phyloP scores from a whole-genome alignment of 2,888 invertebrate genomes.

The Gari tellinella region DNA sequence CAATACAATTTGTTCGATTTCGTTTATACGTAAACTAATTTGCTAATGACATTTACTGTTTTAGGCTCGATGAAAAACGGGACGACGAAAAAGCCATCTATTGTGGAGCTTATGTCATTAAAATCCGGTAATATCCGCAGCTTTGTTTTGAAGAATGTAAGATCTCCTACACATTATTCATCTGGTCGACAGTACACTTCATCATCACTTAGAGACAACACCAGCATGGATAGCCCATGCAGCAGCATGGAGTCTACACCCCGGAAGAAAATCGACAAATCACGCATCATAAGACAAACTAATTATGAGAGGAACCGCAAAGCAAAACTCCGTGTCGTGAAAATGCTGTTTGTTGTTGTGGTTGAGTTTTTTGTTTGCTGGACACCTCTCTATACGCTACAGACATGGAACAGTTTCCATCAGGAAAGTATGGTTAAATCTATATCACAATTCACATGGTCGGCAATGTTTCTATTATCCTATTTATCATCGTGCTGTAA shows the following conservation, averaged over 20 bases:
- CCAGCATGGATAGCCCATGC: constrained; percentile 26
- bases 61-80: too few species aligned
- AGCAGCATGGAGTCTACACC: constrained; percentile 51
- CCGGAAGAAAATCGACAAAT: constrained; percentile 37
- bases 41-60: too few species aligned
- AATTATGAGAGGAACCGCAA: constrained; percentile 87
- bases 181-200: background rate
- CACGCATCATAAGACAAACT: constrained; percentile 60
- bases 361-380: constrained; percentile 96
- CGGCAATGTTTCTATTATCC: constrained; percentile 91
- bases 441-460: constrained; percentile 84
- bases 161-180: background rate
- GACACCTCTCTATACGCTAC: constrained; percentile 93
- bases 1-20: too few species aligned
- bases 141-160: constrained; percentile 13
- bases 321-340: constrained; percentile 84
- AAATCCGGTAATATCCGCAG: constrained; percentile 6
- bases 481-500: constrained; percentile 94
- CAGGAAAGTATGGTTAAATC: constrained; percentile 87
- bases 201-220: background rate
- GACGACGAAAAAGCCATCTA: background rate
- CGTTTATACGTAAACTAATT: too few species aligned
- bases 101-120: constrained; percentile 11
- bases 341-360: constrained; percentile 95
- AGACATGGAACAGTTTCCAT: constrained; percentile 91